Evolutionary conservation across 92 coral and sea anemone genomes (phyloP), one percentile per base, ranked within the genome.

Genomic region (Phenganax marumi): DNA sequence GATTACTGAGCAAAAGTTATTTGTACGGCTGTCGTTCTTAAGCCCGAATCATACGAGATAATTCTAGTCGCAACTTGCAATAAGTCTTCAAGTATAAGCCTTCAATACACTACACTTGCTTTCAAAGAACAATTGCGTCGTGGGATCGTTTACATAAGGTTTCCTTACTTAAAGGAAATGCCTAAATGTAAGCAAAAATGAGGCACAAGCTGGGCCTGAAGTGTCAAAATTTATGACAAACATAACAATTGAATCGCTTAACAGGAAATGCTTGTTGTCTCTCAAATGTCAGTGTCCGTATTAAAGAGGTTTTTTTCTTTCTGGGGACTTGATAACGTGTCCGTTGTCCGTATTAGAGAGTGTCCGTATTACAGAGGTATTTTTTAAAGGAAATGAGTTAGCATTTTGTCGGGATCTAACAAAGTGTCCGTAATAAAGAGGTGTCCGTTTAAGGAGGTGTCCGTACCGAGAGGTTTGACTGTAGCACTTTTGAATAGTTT

Each of bases 291-390:
- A 63, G 6, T 63, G 70, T 63, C 70, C 70, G 17, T 63, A 63
- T 4, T 63, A 63, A 63, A 63, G 70, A 63, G 70, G 70, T 63
- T 63, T 1, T 63, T 63, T 63, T 63, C 70, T 63, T 63, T 63
- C 70, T 63, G 70, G 70, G 70, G 70, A 63, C 23, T 7, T 63
- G 23, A 63, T 10, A 7, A 18, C 4, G 70, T 63, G 70, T 63
- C 22, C 70, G 70, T 63, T 63, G 70, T 63, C 70, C 6, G 70
- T 63, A 63, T 63, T 63, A 63, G 70, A 63, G 70, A 63, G 23
- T 63, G 23, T 63, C 70, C 70, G 70, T 63, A 63, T 18, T 63
- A 63, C 22, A 7, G 70, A 63, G 70, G 70, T 63, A 63, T 63
- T 63, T 63, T 63, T 18, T 63, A 18, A 63, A 63, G n/a, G 2